These are phyloP conservation scores for Hycleus phaleratus DNA, from an alignment of 1,140 invertebrate species.

Conservation along the genomic window DNA sequence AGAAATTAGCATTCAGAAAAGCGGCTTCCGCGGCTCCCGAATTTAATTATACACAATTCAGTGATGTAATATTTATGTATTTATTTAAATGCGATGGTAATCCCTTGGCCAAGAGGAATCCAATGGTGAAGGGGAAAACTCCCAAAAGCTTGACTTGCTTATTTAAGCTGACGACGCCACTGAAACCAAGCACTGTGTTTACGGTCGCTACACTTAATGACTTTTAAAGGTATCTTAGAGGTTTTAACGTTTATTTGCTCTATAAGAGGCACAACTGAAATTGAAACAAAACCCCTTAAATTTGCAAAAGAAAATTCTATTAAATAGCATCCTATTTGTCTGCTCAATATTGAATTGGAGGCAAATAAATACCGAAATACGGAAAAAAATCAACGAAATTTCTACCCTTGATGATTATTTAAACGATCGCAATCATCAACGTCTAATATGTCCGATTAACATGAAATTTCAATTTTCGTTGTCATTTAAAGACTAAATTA, in stretches of 20 bases:
- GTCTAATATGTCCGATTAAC: conserved; percentile 5
- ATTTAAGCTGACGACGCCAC: conserved; percentile 16
- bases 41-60: conserved; percentile 43
- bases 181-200: conserved; percentile 23
- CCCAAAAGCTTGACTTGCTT: conserved; percentile 16
- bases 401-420: neutral
- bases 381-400: neutral
- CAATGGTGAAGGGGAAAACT: conserved; percentile 17
- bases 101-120: conserved; percentile 22
- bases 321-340: neutral
- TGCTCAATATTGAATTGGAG: no score
- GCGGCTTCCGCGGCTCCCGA: conserved; percentile 35
- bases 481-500: conserved; percentile 11
- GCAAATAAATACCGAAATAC: neutral
- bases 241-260: conserved; percentile 27
- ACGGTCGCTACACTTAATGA: conserved; percentile 30
- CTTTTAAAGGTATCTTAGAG: conserved; percentile 30
- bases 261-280: conserved; percentile 7
- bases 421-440: neutral
- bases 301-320: neutral
- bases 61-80: conserved; percentile 44
- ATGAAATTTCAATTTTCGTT: conserved; percentile 32
- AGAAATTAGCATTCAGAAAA: conserved; percentile 39
- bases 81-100: conserved; percentile 43
- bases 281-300: neutral